Conservation (phyloP, 2,888 invertebrate species). For the Loripinus fragilis region DNA sequence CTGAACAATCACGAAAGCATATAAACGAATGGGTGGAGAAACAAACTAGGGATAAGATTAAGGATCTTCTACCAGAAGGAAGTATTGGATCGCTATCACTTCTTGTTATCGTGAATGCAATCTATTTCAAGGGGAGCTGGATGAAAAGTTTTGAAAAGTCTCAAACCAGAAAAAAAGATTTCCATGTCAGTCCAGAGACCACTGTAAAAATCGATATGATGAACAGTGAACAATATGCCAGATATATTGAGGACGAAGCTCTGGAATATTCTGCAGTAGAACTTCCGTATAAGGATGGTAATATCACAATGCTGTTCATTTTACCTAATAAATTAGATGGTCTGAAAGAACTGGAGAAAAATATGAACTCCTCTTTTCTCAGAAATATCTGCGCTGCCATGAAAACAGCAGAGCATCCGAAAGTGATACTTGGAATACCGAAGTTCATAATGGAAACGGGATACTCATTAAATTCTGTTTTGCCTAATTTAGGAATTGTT, state of each 20-base stretch:
- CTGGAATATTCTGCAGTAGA: constrained; percentile 90
- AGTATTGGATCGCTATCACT: constrained; percentile 73
- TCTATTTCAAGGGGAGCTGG: constrained; percentile 85
- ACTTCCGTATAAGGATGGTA: constrained; percentile 86
- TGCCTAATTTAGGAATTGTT: constrained; percentile 66
- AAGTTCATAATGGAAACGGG: constrained; percentile 65
- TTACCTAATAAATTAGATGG: constrained; percentile 54
- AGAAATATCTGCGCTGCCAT: background rate
- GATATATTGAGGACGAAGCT: constrained; percentile 83
- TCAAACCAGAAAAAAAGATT: constrained; percentile 85
- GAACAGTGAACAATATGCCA: constrained; percentile 87
- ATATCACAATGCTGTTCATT: constrained; percentile 46
- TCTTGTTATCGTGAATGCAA: constrained; percentile 84
- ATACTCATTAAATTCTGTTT: constrained; percentile 51
- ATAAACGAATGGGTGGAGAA: constrained; percentile 94
- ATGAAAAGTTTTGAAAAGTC: constrained; percentile 85
- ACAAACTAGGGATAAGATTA: constrained; percentile 92
- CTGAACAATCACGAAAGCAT: constrained; percentile 78
- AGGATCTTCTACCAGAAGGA: constrained; percentile 88
- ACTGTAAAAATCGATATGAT: constrained; percentile 87
- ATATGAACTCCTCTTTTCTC: constrained; percentile 21
- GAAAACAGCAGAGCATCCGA: constrained; percentile 11
- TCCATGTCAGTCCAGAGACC: constrained; percentile 83
- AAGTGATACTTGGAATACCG: constrained; percentile 62
- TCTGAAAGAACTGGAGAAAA: constrained; percentile 40